These are phyloP conservation scores for Pseudopodoces humilis DNA, from an alignment of 2,113 vertebrate species.

Conservation along the genomic window DNA sequence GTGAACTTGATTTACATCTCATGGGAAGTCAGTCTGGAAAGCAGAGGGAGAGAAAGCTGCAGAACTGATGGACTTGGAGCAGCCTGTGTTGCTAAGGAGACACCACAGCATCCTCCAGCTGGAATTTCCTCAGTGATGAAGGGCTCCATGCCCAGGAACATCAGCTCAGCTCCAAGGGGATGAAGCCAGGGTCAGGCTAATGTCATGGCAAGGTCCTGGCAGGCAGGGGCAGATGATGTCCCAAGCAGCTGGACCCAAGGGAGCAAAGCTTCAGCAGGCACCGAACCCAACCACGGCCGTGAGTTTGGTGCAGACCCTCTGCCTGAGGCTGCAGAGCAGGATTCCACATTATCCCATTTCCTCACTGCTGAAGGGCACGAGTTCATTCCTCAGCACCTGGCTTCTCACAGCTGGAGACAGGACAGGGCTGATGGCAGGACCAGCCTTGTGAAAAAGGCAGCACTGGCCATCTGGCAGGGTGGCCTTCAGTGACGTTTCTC, in stretches of 20 bases:
- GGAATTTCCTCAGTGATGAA: neutral
- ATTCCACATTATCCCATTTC: neutral
- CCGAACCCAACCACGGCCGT: neutral
- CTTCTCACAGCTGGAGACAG: neutral
- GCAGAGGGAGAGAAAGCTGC: neutral
- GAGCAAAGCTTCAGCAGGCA: neutral
- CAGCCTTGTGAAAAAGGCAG: neutral
- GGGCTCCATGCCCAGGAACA: neutral
- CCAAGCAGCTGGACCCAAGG: neutral
- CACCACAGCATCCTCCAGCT: neutral
- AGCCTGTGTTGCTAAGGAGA: constrained; percentile 38
- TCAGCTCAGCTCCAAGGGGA: neutral
- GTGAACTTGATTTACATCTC: neutral
- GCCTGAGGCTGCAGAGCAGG: neutral
- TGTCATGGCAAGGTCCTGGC: neutral
- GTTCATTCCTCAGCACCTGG: neutral
- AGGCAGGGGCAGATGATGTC: neutral
- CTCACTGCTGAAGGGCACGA: neutral
- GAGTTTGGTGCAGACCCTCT: neutral
- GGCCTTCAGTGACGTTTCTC: neutral
- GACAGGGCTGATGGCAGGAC: neutral
- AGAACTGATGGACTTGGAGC: neutral
- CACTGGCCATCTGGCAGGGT: neutral
- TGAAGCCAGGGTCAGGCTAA: neutral
- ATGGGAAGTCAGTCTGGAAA: neutral